Conservation (phyloP, 2,888 invertebrate genomes). For the Habroteleia sp. region DNA sequence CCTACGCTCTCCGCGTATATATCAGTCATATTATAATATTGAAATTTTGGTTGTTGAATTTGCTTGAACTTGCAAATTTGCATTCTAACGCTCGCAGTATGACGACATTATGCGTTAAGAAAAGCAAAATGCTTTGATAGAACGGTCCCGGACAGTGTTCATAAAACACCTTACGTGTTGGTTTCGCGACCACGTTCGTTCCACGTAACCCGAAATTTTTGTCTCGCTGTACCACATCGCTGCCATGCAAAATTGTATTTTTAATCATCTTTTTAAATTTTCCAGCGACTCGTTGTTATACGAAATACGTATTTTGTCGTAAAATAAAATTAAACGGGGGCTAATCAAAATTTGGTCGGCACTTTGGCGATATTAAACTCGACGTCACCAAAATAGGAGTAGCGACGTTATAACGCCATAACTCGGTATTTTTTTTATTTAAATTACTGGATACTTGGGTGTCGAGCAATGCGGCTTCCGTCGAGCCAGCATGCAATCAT, state of each 20-base stretch:
- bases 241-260: conserved; percentile 26
- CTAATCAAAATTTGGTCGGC: neutral
- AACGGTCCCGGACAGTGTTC: conserved; percentile 50
- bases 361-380: conserved; percentile 3
- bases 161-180: conserved; percentile 35
- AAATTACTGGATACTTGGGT: conserved; percentile 9
- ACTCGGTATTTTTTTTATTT: no score
- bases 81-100: conserved; percentile 70
- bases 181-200: neutral
- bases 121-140: conserved; percentile 58
- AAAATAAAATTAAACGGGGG: conserved; percentile 31
- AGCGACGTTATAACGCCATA: no score
- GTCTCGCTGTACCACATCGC: neutral
- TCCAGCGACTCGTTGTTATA: conserved; percentile 7
- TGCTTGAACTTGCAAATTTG: conserved; percentile 71
- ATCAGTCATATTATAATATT: conserved; percentile 73
- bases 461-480: neutral
- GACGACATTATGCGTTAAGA: conserved; percentile 61
- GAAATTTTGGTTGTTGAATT: conserved; percentile 73
- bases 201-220: conserved; percentile 17
- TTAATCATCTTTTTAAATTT: conserved; percentile 30
- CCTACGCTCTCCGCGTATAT: conserved; percentile 62
- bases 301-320: conserved; percentile 2
- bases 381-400: no score
- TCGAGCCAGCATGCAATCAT: neutral